Evolutionary conservation across 2,797 vertebrate genomes (phyloP).

Genomic region (Philypnodon macrostomus): DNA sequence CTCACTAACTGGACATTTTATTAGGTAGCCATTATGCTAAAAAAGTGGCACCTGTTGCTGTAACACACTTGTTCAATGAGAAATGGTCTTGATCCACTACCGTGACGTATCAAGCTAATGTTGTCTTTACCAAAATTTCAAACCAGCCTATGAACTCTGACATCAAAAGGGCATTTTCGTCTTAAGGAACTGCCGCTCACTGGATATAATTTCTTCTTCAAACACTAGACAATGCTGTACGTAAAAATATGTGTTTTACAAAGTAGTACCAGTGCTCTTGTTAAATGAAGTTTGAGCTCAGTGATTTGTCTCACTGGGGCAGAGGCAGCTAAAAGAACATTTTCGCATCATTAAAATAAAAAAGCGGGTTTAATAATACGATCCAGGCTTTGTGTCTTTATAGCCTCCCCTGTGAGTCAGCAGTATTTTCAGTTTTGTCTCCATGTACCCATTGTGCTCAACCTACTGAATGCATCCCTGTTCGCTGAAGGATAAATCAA

Average conservation of each 20-base stretch:
- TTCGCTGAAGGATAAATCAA: conserved; percentile 16
- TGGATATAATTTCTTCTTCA: too few species aligned
- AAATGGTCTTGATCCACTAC: too few species aligned
- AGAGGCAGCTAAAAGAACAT: conserved; percentile 8
- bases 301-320: conserved; percentile 18
- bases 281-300: conserved; percentile 26
- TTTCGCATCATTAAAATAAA: conserved; percentile 25
- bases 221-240: too few species aligned
- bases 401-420: background rate
- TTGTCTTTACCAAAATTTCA: too few species aligned
- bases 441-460: conserved; percentile 12
- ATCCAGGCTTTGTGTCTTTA: background rate
- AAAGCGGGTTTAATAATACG: conserved; percentile 10
- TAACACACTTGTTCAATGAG: too few species aligned
- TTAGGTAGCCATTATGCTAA: too few species aligned
- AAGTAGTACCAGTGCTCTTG: conserved; percentile 18
- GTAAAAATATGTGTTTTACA: conserved; percentile 13
- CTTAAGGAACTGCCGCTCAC: too few species aligned
- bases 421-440: conserved; percentile 7
- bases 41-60: too few species aligned
- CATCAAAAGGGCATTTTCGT: too few species aligned
- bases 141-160: too few species aligned
- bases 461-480: conserved; percentile 18
- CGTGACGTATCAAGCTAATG: too few species aligned
- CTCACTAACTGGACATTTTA: too few species aligned